Base-by-base conservation (phyloP, 1,140 invertebrate genomes). In the Sminthurides bifidus region DNA sequence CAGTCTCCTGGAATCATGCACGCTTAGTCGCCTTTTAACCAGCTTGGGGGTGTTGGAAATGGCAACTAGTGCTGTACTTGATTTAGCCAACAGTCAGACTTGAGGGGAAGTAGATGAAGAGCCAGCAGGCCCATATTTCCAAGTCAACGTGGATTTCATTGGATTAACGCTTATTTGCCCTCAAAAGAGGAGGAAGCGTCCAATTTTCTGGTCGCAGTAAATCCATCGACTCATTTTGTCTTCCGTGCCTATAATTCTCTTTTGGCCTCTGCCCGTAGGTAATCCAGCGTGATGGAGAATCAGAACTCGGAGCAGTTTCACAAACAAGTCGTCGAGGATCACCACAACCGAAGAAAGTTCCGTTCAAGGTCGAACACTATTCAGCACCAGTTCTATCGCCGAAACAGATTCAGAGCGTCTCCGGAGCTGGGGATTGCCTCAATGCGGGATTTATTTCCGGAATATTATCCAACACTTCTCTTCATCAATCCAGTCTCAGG, bases 401-500 rank as follows among this genome's bases (percentile, higher is more conserved):
- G 5, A 35, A 54, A 17, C 23, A 66, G 8, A 70, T 74, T 30
- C 71, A 75, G 4, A 79, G 73, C 26, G 59, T 78, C 19, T 79
- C 76, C 48, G 77, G 77, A 6, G 77, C 72, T 27, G 73, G 73
- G 33, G 73, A 75, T 58, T 74, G 73, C 46, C 45, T 65, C n/a
- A 59, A 63, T 35, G 56, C 56, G 4, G 63, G 54, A 17, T 63
- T 59, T 19, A 60, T 56, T 35, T 51, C 54, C 14, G 54, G 62
- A 27, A 71, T 79, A 26, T 61, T 78, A 24, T 56, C 69, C 56
- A 70, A 71, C 52, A 59, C 72, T n/a, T 58, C 66, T 29, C 69
- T 74, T 58, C 61, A 64, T 12, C 50, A 65, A 2, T 76, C 76
- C 63, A 65, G 77, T 12, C 67, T 61, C 37, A 30, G 70, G 12